Evolutionary conservation across 2,113 vertebrate genomes (phyloP).

Genomic region (Mormyrus iriodes): DNA sequence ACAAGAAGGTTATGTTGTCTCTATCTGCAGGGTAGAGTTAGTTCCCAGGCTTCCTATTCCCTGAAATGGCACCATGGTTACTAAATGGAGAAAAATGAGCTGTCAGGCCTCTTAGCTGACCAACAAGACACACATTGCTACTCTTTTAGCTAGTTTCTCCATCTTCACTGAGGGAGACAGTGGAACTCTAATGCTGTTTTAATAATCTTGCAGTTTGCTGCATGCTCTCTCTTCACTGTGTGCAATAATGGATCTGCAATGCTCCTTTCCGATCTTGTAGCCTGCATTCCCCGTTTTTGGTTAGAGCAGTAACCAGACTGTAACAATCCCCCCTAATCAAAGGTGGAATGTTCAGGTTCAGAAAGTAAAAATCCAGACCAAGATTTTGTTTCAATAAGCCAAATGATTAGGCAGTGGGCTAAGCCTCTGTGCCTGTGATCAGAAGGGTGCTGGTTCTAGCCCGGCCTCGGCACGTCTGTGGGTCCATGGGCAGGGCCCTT

Average conservation of each 20-base stretch:
- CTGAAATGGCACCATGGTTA: background rate
- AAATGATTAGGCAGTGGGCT: no score
- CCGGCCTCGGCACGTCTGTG: no score
- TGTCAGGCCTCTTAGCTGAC: background rate
- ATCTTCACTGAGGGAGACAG: background rate
- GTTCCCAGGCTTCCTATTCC: background rate
- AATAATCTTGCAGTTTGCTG: background rate
- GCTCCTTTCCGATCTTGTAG: background rate
- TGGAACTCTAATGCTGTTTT: background rate
- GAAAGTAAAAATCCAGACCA: no score
- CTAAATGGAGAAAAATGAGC: background rate
- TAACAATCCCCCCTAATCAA: no score
- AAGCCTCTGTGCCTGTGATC: no score
- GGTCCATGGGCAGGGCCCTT: no score
- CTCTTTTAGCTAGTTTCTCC: background rate
- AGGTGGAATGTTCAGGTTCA: no score
- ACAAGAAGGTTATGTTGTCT: background rate
- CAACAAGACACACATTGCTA: background rate
- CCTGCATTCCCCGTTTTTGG: background rate
- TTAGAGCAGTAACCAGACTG: background rate
- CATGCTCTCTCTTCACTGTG: background rate
- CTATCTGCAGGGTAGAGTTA: background rate
- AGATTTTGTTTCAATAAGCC: background rate
- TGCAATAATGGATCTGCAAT: background rate
- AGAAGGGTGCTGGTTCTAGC: no score